Conservation (phyloP, 2,888 invertebrate genomes). For the Spisula subtruncata region DNA sequence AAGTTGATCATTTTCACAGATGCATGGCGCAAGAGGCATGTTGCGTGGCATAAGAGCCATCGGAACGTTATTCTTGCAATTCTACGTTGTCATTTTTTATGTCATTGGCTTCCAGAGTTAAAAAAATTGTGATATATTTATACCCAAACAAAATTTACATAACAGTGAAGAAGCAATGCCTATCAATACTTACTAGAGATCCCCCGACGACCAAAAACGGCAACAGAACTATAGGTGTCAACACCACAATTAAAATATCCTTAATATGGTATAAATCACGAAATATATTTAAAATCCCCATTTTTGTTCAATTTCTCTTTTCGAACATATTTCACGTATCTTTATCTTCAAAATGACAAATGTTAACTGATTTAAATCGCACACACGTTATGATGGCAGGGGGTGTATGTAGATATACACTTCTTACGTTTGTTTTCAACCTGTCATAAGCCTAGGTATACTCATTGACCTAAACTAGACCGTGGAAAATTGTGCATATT, state of each 20-base stretch:
- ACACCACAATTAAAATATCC: constrained; percentile 67
- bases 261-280: constrained; percentile 64
- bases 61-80: too few relatives aligned
- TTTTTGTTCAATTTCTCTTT: background rate
- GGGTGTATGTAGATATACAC: background rate
- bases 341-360: too few relatives aligned
- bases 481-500: constrained; percentile 1
- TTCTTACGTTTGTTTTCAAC: background rate
- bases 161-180: too few relatives aligned
- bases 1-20: too few relatives aligned
- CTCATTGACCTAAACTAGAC: background rate
- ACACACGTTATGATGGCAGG: background rate
- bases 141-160: too few relatives aligned
- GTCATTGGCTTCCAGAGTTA: too few relatives aligned
- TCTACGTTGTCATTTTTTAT: too few relatives aligned
- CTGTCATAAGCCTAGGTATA: background rate
- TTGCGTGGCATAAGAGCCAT: too few relatives aligned
- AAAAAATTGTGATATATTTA: too few relatives aligned
- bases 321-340: too few relatives aligned
- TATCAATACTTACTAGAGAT: constrained; percentile 60
- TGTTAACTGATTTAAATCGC: background rate
- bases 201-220: constrained; percentile 62
- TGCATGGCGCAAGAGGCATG: too few relatives aligned
- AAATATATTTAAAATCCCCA: constrained; percentile 32
- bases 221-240: constrained; percentile 72